Percentiles rank a stretch among this genome's conserved stretches.
phyloP scores from a whole-genome alignment of 2,113 vertebrate genomes.

The Nesogale talazaci region DNA sequence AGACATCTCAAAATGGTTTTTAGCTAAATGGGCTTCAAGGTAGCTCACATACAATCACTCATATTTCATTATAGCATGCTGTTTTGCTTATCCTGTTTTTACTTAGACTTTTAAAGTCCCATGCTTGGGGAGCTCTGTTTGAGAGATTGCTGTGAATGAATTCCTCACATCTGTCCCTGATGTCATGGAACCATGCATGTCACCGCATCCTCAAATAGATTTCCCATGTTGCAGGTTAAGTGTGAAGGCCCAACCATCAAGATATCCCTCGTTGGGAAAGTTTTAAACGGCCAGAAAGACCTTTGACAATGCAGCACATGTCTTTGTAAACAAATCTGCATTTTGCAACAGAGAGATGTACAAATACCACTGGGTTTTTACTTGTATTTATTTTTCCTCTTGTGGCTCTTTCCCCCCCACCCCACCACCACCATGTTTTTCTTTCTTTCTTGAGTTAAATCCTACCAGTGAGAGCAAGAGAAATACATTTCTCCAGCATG shows the following conservation, averaged over 20 bases:
- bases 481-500: background rate
- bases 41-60: background rate
- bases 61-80: background rate
- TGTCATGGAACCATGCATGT: constrained; percentile 53
- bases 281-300: constrained; percentile 58
- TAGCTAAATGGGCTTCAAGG: background rate
- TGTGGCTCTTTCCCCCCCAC: too few species aligned
- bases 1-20: background rate
- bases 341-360: constrained; percentile 34
- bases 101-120: constrained; percentile 58
- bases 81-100: constrained; percentile 63
- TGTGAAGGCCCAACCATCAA: background rate
- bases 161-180: constrained; percentile 66
- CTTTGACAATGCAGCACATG: background rate
- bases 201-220: constrained; percentile 32
- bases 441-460: background rate
- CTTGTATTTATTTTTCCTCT: constrained; percentile 15
- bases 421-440: constrained; percentile 64
- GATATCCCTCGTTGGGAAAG: background rate
- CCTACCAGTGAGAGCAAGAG: background rate
- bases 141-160: constrained; percentile 68
- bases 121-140: constrained; percentile 59
- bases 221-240: constrained; percentile 30
- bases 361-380: constrained; percentile 38
- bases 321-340: background rate